Base-by-base conservation (phyloP, 2,888 invertebrate species). In the Melinopterus prodromus region DNA sequence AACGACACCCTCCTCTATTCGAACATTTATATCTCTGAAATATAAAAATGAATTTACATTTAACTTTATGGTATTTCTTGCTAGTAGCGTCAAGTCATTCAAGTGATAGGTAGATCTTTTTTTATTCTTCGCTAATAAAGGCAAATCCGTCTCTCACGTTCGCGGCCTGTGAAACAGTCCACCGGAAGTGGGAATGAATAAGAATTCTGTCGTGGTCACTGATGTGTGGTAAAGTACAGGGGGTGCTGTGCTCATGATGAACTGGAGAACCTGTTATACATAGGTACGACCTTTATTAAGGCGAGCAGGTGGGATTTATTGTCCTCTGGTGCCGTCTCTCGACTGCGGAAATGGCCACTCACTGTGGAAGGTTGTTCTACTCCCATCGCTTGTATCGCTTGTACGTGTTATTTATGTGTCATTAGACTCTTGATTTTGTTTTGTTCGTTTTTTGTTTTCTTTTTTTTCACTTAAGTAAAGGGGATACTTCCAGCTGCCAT, bases 121-220 rank as follows among this genome's bases (percentile, higher is more conserved):
- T 53, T 53, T 53, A n/a, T 53, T 53, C 53, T 53, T 53, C 53
- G 0, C 53, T 53, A 53, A 53, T 9, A 12, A 53, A 53, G 12
- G 53, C 7, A 53, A 53, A 12, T 53, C 53, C 53, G 12, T 53
- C 53, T 53, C 53, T 53, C 53, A 53, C 53, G 53, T 53, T 53
- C 35, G 74, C 35, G 71, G 16, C 36, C 36, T 74, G 74, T 35
- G 74, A 74, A 74, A 36, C 36, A 37, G 74, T 74, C 37, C 35
- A 74, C 74, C 74, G 74, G 74, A 74, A 74, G 74, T 74, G 74
- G 74, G 74, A 74, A 74, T 74, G 74, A 74, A 37, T 74, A 74
- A 74, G 74, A 74, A 74, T 74, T 74, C 74, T 15, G 74, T 74
- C 74, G 74, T 36, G 74, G 6, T 35, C 35, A 74, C 74, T 74